phyloP scores from a whole-genome alignment of 2,888 invertebrate species.

The Tetragonisca angustula region DNA sequence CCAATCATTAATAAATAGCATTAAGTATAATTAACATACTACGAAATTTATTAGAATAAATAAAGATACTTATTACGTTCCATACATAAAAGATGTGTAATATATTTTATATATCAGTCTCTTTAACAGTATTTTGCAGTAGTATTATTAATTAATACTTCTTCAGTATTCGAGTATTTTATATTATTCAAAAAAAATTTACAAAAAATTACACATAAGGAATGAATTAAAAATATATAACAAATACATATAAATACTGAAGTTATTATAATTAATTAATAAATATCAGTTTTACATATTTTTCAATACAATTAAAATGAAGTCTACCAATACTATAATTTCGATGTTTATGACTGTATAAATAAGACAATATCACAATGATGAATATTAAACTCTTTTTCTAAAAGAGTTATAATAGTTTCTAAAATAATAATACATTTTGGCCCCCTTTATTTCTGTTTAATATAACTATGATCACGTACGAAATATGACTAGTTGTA shows the following conservation, averaged over 20 bases:
- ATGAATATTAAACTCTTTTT: slow-evolving; percentile 6
- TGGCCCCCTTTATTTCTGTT: slow-evolving; percentile 37
- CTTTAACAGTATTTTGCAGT: slow-evolving; percentile 13
- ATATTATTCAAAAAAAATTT: neutral
- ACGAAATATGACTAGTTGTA: slow-evolving; percentile 34
- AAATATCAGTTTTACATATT: slow-evolving; percentile 15
- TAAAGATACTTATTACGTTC: slow-evolving; percentile 23
- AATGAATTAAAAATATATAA: slow-evolving; percentile 6
- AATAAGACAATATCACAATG: slow-evolving; percentile 44
- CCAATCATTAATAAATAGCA: slow-evolving; percentile 50
- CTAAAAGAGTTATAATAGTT: slow-evolving; percentile 4
- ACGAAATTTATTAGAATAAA: slow-evolving; percentile 34
- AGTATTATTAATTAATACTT: slow-evolving; percentile 48
- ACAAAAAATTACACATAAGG: neutral
- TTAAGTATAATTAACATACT: slow-evolving; percentile 23
- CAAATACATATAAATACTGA: slow-evolving; percentile 38
- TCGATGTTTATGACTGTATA: slow-evolving; percentile 16
- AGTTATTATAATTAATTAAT: slow-evolving; percentile 5
- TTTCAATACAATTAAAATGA: slow-evolving; percentile 5
- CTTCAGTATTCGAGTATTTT: slow-evolving; percentile 36
- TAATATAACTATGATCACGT: neutral
- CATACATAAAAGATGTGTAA: neutral
- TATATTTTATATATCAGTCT: slow-evolving; percentile 56
- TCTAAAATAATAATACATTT: slow-evolving; percentile 29
- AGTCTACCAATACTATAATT: slow-evolving; percentile 8